Evolutionary conservation across 2,888 invertebrate genomes (phyloP), one percentile per base, ranked within the genome.

Genomic region (Allophyes oxyacanthae): DNA sequence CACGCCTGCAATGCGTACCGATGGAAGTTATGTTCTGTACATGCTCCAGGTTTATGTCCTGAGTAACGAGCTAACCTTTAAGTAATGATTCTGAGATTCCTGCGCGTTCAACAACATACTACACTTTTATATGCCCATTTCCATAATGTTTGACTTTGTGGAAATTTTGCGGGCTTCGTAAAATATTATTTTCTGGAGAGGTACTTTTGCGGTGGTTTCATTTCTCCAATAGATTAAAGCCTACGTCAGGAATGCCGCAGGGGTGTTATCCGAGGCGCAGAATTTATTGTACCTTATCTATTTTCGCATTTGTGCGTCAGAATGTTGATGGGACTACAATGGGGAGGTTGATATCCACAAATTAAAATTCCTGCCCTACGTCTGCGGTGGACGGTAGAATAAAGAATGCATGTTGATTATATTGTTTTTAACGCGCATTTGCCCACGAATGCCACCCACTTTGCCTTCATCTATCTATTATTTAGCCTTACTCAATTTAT

Each of bases 311-410:
- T 51, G 50, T 65, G 57, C 38, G 57, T 48, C 57, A 55, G 65
- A 53, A 59, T 73, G 62, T 50, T 64, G 64, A 72, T 74, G 55
- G 52, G 58, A 54, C 53, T 69, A 73, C 71, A 72, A 72, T 72
- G 56, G 65, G 57, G 61, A 38, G 55, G 61, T 61, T 43, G 66
- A 60, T 62, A 72, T 73, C 55, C 53, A 66, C 76, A 73, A 77
- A 79, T 82, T 79, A 78, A 77, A 78, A 82, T 80, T 78, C 72
- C 56, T 59, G 36, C 30, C 74, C 51, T 63, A 62, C 45, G 61
- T 53, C 44, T 37, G 42, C 34, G 46, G 52, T 55, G 52, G 62
- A 49, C 52, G 40, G 48, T 59, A 44, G 48, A 72, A 74, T 67
- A 75, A 72, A 69, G 75, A 76, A 76, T 72, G 68, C 60, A 66